These are phyloP conservation scores for Ericerus pela DNA, from an alignment of 1,140 invertebrate species.

Conservation along the genomic window DNA sequence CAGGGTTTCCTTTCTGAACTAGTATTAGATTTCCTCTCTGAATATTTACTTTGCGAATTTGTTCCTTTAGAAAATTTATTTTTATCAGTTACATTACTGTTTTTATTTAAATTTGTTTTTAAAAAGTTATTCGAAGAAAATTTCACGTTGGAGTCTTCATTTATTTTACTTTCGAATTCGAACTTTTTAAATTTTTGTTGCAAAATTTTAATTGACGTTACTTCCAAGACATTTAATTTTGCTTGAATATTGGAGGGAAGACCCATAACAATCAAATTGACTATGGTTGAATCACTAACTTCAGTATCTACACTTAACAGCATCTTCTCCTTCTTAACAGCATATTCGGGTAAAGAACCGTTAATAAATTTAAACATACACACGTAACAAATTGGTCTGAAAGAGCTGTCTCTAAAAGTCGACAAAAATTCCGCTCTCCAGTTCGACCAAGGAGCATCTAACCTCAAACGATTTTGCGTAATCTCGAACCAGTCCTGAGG, in stretches of 20 bases:
- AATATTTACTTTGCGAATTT: too few relatives aligned
- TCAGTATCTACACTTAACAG: neutral
- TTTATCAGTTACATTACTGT: too few relatives aligned
- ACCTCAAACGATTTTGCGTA: neutral
- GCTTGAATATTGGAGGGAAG: neutral
- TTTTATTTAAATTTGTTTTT: too few relatives aligned
- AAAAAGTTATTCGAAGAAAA: conserved; percentile 2
- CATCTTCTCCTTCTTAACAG: conserved; percentile 10
- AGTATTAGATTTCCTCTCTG: neutral
- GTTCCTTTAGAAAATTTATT: too few relatives aligned
- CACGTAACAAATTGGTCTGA: conserved; percentile 1
- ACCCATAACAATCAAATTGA: neutral
- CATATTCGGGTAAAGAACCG: neutral
- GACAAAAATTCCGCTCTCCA: conserved; percentile 9
- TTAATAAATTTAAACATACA: conserved; percentile 2
- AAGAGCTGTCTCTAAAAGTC: too few relatives aligned
- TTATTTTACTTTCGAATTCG: too few relatives aligned
- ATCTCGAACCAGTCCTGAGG: neutral
- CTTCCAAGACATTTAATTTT: neutral
- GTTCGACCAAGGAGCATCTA: conserved; percentile 2
- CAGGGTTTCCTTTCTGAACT: conserved; percentile 12
- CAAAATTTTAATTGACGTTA: too few relatives aligned
- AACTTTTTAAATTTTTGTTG: too few relatives aligned
- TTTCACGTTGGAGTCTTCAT: too few relatives aligned
- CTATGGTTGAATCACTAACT: neutral